Evolutionary conservation across 2,888 invertebrate genomes (phyloP).

Genomic region (Caenorhabditis sp.): DNA sequence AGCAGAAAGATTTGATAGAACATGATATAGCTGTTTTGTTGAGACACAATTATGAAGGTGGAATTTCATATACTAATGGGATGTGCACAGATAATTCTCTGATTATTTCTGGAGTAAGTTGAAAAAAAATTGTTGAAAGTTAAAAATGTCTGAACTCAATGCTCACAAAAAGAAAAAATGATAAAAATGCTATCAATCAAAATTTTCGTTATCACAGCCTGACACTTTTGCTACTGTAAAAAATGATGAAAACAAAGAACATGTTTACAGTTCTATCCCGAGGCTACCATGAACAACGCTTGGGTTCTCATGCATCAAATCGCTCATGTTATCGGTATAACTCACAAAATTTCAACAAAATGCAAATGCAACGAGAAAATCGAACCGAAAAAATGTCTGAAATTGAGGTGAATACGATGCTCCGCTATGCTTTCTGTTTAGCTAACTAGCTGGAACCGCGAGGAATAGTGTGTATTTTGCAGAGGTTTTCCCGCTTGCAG

Average conservation of each 20-base stretch:
- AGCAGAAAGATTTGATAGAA: slow-evolving; percentile 34
- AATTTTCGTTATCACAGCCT: too few relatives aligned
- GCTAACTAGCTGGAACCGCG: neutral
- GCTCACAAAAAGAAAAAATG: neutral
- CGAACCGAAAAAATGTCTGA: slow-evolving; percentile 44
- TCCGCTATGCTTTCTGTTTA: neutral
- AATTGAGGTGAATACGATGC: slow-evolving; percentile 39
- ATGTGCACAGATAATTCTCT: slow-evolving; percentile 46
- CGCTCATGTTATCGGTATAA: slow-evolving; percentile 51
- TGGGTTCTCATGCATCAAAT: slow-evolving; percentile 55
- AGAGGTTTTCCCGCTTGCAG: slow-evolving; percentile 56
- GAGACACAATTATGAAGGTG: slow-evolving; percentile 53
- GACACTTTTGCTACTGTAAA: neutral
- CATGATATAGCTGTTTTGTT: slow-evolving; percentile 52
- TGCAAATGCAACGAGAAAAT: slow-evolving; percentile 37
- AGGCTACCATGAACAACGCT: slow-evolving; percentile 46
- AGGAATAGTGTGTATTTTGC: slow-evolving; percentile 13
- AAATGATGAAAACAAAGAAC: neutral
- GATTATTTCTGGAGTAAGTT: slow-evolving; percentile 49
- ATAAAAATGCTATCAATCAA: neutral
- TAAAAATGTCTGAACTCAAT: neutral
- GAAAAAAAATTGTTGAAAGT: neutral
- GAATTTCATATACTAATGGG: slow-evolving; percentile 51
- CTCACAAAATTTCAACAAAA: slow-evolving; percentile 42
- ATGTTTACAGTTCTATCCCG: slow-evolving; percentile 35